A percentile compares a stretch with the other conserved stretches of the same genome.
Evolutionary conservation across 2,797 vertebrate genomes (phyloP).

Genomic region (Acanthurus lineatus): DNA sequence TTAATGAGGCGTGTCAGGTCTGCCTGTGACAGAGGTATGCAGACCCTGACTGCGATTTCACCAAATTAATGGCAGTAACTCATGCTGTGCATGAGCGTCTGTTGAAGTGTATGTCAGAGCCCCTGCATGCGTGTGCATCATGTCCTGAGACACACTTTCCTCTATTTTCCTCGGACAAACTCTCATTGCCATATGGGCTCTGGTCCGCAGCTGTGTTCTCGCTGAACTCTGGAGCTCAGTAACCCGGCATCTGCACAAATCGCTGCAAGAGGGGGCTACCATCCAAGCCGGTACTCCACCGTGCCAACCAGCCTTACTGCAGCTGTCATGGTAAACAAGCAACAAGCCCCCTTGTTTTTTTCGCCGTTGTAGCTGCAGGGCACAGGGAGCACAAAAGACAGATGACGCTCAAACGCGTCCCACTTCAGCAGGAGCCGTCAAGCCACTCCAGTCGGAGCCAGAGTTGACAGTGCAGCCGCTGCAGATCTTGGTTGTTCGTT

Average conservation of each 20-base stretch:
- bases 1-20: slow-evolving; percentile 56
- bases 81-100: slow-evolving; percentile 31
- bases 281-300: slow-evolving; percentile 57
- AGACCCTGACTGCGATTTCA: slow-evolving; percentile 31
- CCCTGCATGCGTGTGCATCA: slow-evolving; percentile 38
- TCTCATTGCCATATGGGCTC: slow-evolving; percentile 61
- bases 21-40: slow-evolving; percentile 36
- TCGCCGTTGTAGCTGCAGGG: slow-evolving; percentile 59
- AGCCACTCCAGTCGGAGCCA: slow-evolving; percentile 57
- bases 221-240: slow-evolving; percentile 59
- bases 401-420: slow-evolving; percentile 74
- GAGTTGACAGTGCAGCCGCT: slow-evolving; percentile 73
- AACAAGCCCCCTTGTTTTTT: slow-evolving; percentile 49
- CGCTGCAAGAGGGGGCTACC: slow-evolving; percentile 55
- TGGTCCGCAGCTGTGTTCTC: slow-evolving; percentile 72
- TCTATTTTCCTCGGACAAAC: slow-evolving; percentile 46
- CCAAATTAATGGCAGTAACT: slow-evolving; percentile 32
- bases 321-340: slow-evolving; percentile 79
- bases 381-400: slow-evolving; percentile 61
- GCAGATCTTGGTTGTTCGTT: slow-evolving; percentile 76
- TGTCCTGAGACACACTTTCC: slow-evolving; percentile 44
- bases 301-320: slow-evolving; percentile 72
- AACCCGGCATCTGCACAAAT: slow-evolving; percentile 67
- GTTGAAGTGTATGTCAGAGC: slow-evolving; percentile 32
- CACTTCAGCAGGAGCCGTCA: slow-evolving; percentile 70